Conservation (phyloP, 2,797 vertebrate species). For the Anableps anableps region DNA sequence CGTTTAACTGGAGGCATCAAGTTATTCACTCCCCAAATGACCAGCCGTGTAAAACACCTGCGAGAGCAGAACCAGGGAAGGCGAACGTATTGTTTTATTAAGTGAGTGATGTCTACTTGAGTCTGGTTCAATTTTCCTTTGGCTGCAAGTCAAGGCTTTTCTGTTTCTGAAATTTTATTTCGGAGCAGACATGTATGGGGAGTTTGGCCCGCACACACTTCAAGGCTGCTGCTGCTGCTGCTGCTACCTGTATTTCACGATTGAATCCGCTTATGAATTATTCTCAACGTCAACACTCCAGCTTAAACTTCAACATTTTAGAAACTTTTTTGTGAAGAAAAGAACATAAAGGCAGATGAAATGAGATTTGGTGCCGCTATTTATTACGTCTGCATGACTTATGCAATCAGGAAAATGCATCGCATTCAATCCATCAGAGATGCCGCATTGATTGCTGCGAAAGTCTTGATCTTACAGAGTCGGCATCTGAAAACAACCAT, state of each 20-base stretch:
- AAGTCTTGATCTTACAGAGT: slow-evolving; percentile 9
- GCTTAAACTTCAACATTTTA: slow-evolving; percentile 18
- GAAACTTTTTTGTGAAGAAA: slow-evolving; percentile 19
- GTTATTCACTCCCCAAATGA: slow-evolving; percentile 46
- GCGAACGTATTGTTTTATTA: slow-evolving; percentile 64
- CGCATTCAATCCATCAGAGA: slow-evolving; percentile 16
- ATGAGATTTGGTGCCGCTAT: slow-evolving; percentile 4
- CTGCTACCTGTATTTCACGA: slow-evolving; percentile 28
- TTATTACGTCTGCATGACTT: slow-evolving; percentile 24
- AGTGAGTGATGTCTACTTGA: slow-evolving; percentile 51
- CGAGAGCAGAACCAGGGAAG: slow-evolving; percentile 23
- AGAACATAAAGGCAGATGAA: slow-evolving; percentile 12
- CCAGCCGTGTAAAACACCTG: slow-evolving; percentile 22
- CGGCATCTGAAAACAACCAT: slow-evolving; percentile 3
- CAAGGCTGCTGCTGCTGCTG: slow-evolving; percentile 34
- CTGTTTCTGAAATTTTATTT: slow-evolving; percentile 12
- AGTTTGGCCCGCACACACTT: slow-evolving; percentile 34
- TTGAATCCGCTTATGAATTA: slow-evolving; percentile 55
- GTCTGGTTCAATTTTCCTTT: slow-evolving; percentile 51
- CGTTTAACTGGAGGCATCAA: slow-evolving; percentile 46
- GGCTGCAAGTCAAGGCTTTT: slow-evolving; percentile 44
- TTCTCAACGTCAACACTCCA: slow-evolving; percentile 49
- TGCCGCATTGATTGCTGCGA: slow-evolving; percentile 5
- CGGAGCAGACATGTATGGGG: slow-evolving; percentile 19
- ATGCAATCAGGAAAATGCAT: slow-evolving; percentile 28